Conservation (phyloP, 2,113 vertebrate species). For the Galbula dea region DNA sequence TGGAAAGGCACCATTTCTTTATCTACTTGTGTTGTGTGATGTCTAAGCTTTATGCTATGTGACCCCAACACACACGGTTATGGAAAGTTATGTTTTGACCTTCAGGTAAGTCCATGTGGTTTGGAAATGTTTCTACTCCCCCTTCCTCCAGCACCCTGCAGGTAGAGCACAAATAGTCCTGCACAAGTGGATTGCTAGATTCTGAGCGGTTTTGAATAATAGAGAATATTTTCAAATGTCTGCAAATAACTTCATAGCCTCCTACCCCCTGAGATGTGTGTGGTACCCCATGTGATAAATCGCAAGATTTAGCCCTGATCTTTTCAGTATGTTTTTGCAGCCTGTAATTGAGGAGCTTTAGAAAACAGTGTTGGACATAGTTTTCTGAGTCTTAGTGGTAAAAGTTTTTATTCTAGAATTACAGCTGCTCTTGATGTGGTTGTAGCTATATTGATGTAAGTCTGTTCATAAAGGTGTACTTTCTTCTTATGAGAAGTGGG, state of each 20-base stretch:
- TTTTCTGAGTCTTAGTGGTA: neutral
- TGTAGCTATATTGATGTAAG: neutral
- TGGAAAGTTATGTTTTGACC: neutral
- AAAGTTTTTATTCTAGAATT: neutral
- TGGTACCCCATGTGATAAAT: rapidly evolving
- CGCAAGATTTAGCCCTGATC: neutral
- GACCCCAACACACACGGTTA: rapidly evolving
- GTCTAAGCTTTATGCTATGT: neutral
- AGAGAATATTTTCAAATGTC: neutral
- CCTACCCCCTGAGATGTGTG: rapidly evolving
- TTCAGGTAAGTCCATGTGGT: neutral
- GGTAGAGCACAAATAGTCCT: neutral
- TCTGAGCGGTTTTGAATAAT: neutral
- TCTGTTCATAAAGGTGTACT: neutral
- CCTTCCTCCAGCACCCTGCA: neutral
- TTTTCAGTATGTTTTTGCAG: neutral
- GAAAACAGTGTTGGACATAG: neutral
- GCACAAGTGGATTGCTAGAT: neutral
- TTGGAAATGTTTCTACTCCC: neutral
- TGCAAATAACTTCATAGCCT: neutral
- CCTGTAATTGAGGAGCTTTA: neutral
- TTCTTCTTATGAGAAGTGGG: neutral
- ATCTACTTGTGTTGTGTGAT: rapidly evolving
- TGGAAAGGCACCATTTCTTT: neutral
- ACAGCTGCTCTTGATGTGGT: neutral